Conservation (phyloP, 2,888 invertebrate species). For the Ornithoptera alexandrae region DNA sequence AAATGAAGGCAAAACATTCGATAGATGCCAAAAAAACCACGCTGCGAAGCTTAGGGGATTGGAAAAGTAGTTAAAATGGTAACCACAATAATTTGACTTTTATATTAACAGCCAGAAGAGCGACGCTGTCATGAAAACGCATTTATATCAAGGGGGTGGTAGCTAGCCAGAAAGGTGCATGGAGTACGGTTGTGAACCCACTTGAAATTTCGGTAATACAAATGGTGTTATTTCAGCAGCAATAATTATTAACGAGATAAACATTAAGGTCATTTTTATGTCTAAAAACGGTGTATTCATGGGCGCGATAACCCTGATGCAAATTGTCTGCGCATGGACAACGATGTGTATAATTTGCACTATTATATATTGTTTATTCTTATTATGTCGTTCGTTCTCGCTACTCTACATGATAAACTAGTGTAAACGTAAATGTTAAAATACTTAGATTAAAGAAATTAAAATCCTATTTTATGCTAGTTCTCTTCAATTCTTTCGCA, state of each 20-base stretch:
- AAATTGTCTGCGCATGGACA: conserved; percentile 16
- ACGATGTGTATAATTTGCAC: conserved; percentile 20
- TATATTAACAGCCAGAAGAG: too few species aligned
- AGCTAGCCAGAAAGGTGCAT: too few species aligned
- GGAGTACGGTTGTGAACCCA: too few species aligned
- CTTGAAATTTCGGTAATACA: too few species aligned
- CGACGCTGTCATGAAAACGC: too few species aligned
- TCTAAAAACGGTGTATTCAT: neutral
- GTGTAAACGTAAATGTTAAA: neutral
- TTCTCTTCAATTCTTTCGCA: neutral
- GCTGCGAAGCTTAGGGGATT: too few species aligned
- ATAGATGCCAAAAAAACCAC: too few species aligned
- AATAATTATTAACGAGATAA: neutral
- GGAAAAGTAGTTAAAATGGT: too few species aligned
- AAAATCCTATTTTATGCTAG: neutral
- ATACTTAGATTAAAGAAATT: neutral
- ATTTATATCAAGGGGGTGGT: too few species aligned
- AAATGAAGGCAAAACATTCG: too few species aligned
- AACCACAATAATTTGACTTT: too few species aligned
- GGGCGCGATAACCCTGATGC: conserved; percentile 8
- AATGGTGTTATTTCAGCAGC: neutral
- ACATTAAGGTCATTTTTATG: neutral
- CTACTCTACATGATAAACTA: neutral
- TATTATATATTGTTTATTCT: conserved; percentile 24
- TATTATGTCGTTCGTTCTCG: conserved; percentile 5